Conservation (phyloP, 2,797 vertebrate species). For the Monodelphis domestica region DNA sequence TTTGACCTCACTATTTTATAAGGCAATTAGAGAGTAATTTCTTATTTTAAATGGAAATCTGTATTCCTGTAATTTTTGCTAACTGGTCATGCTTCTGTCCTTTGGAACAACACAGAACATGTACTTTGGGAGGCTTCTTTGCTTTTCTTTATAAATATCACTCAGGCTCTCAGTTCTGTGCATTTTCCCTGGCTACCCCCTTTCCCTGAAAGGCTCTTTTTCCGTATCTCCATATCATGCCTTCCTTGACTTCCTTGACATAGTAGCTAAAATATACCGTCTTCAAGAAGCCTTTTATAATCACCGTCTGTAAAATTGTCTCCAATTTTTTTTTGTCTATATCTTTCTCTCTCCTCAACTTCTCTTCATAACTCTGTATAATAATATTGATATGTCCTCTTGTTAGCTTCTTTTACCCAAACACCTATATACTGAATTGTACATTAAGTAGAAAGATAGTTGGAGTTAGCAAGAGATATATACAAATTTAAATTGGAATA, state of each 20-base stretch:
- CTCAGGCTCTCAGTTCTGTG: no score
- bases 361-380: background rate
- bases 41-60: background rate
- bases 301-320: background rate
- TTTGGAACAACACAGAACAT: background rate
- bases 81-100: background rate
- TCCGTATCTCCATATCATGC: background rate
- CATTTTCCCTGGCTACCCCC: background rate
- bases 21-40: background rate
- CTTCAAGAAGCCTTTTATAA: background rate
- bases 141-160: background rate
- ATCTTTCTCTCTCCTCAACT: background rate
- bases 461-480: background rate
- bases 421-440: background rate
- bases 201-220: background rate
- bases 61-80: background rate
- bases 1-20: no score
- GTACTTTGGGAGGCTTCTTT: background rate
- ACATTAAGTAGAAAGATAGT: background rate
- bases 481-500: background rate
- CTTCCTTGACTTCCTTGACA: background rate
- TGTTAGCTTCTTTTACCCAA: background rate
- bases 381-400: background rate
- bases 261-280: background rate
- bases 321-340: background rate